A percentile compares a stretch with the other conserved stretches of the same genome.
Evolutionary conservation across 1,140 invertebrate species (phyloP).

Genomic region (Protaetia brevitarsis): DNA sequence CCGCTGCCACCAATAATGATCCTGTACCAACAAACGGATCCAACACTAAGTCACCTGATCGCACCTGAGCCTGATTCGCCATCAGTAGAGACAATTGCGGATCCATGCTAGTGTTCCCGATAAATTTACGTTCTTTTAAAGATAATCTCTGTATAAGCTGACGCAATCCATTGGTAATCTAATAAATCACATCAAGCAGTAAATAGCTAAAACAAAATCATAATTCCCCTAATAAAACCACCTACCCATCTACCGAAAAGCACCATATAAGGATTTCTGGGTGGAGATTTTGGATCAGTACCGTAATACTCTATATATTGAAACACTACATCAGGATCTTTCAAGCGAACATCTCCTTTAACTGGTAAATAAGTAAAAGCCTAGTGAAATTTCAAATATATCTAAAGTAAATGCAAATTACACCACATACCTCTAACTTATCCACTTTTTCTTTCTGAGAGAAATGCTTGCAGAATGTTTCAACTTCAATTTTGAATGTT

Average conservation of each 20-base stretch:
- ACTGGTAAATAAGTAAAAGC: slow-evolving; percentile 77
- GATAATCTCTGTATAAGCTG: slow-evolving; percentile 75
- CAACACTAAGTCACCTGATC: slow-evolving; percentile 70
- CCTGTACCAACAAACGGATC: slow-evolving; percentile 97
- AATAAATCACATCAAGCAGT: slow-evolving; percentile 30
- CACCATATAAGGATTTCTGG: slow-evolving; percentile 67
- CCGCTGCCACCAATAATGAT: slow-evolving; percentile 86
- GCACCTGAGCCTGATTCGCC: slow-evolving; percentile 87
- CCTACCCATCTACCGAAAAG: slow-evolving; percentile 87
- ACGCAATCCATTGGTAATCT: slow-evolving; percentile 80
- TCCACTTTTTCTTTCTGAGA: slow-evolving; percentile 73
- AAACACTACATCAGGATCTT: slow-evolving; percentile 75
- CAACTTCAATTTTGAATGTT: slow-evolving; percentile 81
- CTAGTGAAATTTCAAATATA: slow-evolving; percentile 49
- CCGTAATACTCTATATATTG: slow-evolving; percentile 89
- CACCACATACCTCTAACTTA: slow-evolving; percentile 73
- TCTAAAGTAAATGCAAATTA: background rate
- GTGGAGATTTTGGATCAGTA: slow-evolving; percentile 67
- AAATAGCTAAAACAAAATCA: slow-evolving; percentile 1
- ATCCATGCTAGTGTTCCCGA: slow-evolving; percentile 98
- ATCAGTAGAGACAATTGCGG: slow-evolving; percentile 87
- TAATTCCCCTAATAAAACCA: slow-evolving; percentile 36
- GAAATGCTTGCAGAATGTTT: slow-evolving; percentile 84
- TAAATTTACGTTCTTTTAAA: slow-evolving; percentile 87
- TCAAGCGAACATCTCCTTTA: slow-evolving; percentile 76